Percentiles rank a stretch among this genome's conserved stretches.
These are phyloP conservation scores for Schrankia costaestrigalis DNA, from an alignment of 2,888 invertebrate species.

Conservation along the genomic window DNA sequence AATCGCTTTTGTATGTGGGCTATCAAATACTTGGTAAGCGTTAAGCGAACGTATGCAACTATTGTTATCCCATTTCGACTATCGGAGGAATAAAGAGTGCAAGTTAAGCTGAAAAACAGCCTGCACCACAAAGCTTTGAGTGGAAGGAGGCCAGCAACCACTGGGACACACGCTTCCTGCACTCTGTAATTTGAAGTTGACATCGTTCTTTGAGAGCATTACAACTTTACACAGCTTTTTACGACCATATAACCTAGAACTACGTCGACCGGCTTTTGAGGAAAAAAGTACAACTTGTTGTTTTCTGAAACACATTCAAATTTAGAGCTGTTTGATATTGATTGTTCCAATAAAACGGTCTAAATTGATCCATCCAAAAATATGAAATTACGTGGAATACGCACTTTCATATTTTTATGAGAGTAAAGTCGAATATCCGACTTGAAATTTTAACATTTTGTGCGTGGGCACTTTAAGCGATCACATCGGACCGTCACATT, in stretches of 20 bases:
- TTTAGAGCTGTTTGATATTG: conserved; percentile 28
- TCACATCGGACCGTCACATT: conserved; percentile 38
- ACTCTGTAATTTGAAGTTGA: conserved; percentile 65
- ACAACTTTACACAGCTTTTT: conserved; percentile 1
- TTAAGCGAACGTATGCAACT: conserved; percentile 24
- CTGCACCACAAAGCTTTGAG: conserved; percentile 60
- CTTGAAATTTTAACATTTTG: conserved; percentile 14
- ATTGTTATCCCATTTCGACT: conserved; percentile 48
- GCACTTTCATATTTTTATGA: conserved; percentile 20
- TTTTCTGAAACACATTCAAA: conserved; percentile 29
- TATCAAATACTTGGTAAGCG: conserved; percentile 16
- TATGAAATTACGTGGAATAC: conserved; percentile 19
- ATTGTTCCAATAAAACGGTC: conserved; percentile 28
- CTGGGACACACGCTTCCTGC: conserved; percentile 37
- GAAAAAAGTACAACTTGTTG: too few species aligned
- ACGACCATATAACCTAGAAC: too few species aligned
- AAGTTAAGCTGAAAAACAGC: conserved; percentile 55
- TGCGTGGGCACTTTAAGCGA: conserved; percentile 28
- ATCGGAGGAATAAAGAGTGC: conserved; percentile 51
- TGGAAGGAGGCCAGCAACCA: conserved; percentile 45
- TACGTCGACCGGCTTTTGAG: too few species aligned
- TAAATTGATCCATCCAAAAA: conserved; percentile 32
- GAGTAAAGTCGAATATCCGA: conserved; percentile 25
- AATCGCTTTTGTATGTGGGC: conserved; percentile 14
- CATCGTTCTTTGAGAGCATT: conserved; percentile 34